Conservation (phyloP, 2,797 vertebrate species). For the Etheostoma perlongum region DNA sequence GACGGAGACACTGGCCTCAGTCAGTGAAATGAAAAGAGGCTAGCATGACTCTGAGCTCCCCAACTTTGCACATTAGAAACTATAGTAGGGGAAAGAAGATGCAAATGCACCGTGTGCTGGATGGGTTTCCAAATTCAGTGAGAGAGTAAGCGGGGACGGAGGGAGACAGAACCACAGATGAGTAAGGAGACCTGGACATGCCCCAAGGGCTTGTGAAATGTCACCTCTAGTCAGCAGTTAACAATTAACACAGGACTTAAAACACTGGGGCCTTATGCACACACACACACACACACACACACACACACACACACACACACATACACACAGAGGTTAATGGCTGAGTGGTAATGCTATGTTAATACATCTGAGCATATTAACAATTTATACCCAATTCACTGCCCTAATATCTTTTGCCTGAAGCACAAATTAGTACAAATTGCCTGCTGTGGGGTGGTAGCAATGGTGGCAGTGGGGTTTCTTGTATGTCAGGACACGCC, state of each 20-base stretch:
- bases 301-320: neutral
- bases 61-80: slow-evolving; percentile 46
- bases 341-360: slow-evolving; percentile 73
- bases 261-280: slow-evolving; percentile 31
- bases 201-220: slow-evolving; percentile 60
- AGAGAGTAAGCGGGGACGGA: slow-evolving; percentile 23
- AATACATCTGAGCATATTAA: slow-evolving; percentile 83
- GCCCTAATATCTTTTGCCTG: slow-evolving; percentile 73
- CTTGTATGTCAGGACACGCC: slow-evolving; percentile 60
- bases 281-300: no score
- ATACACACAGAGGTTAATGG: slow-evolving; percentile 64
- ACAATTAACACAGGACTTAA: slow-evolving; percentile 68
- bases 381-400: slow-evolving; percentile 81
- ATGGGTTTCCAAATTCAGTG: slow-evolving; percentile 44
- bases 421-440: slow-evolving; percentile 77
- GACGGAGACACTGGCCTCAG: slow-evolving; percentile 35
- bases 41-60: slow-evolving; percentile 48
- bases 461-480: slow-evolving; percentile 12
- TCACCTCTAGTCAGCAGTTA: slow-evolving; percentile 69
- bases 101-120: slow-evolving; percentile 33
- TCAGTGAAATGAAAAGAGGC: slow-evolving; percentile 45
- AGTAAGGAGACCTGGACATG: slow-evolving; percentile 51
- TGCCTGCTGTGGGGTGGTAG: slow-evolving; percentile 54
- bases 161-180: slow-evolving; percentile 50
- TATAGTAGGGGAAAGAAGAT: slow-evolving; percentile 41